These are phyloP conservation scores for Drosophila lutescens DNA, from an alignment of 2,888 invertebrate species.

Conservation along the genomic window DNA sequence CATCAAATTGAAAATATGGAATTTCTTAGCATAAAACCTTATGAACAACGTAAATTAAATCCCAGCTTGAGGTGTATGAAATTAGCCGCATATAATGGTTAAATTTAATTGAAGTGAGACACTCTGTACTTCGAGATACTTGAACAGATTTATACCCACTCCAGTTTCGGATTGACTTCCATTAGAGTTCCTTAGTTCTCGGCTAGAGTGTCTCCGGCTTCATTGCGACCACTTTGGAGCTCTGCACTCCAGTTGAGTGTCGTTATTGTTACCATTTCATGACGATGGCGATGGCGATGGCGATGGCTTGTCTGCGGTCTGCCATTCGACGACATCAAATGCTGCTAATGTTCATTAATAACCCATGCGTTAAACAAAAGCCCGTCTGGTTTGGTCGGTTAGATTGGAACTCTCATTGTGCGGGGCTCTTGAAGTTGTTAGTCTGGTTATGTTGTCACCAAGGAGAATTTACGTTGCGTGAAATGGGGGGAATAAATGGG, in stretches of 20 bases:
- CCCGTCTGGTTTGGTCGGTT: conserved; percentile 36
- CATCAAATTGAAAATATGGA: no score
- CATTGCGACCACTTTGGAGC: neutral
- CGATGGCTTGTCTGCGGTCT: conserved; percentile 45
- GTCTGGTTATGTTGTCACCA: conserved; percentile 42
- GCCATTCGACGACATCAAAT: conserved; percentile 42
- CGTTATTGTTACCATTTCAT: conserved; percentile 47
- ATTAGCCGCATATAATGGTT: neutral
- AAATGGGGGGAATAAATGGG: neutral
- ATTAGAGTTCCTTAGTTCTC: conserved; percentile 8
- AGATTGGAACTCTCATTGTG: conserved; percentile 24
- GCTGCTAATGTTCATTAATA: conserved; percentile 74
- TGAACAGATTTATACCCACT: conserved; percentile 29
- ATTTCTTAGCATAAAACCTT: no score
- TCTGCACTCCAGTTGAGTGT: conserved; percentile 39
- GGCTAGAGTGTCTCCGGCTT: conserved; percentile 18
- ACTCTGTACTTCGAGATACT: conserved; percentile 13
- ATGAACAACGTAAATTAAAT: no score
- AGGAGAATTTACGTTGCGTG: conserved; percentile 12
- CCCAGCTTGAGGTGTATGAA: neutral
- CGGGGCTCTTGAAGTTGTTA: conserved; percentile 27
- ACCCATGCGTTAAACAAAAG: conserved; percentile 73
- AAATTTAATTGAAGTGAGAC: neutral
- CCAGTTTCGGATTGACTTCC: neutral
- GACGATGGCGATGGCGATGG: conserved; percentile 8